Base-by-base conservation (phyloP, 2,797 vertebrate genomes). In the Acestrorhynchus altus region DNA sequence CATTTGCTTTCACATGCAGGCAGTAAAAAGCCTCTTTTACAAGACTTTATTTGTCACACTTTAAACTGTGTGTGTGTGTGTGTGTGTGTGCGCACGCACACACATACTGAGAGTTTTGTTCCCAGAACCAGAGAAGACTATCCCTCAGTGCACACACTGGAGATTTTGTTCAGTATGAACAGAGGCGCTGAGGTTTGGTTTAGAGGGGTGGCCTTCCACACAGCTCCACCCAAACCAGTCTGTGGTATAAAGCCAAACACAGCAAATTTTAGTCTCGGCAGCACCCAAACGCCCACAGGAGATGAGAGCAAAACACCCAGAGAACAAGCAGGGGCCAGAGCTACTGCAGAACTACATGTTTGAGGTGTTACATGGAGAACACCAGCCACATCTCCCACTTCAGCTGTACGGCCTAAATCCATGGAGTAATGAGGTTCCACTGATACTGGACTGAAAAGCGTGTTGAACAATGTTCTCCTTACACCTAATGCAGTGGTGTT, bases 171-270 rank as follows among this genome's bases (percentile, higher is more conserved):
- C 54, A n/a, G 40, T 12, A n/a, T 44, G 28, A 67, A 52, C 15
- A 68, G 76, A 61, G n/a, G 42, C 40, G 31, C 74, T 78, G 73
- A 77, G 74, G 79, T 71, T 70, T 82, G 77, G 70, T 74, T 80
- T 66, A 71, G 78, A 80, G 83, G 83, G 22, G 83, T 77, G 74
- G 72, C 54, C 68, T 77, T 70, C 24, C 54, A 20, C 6, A 26
- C 18, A n/a, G 64, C 83, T 78, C 85, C 83, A 71, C 83, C 83
- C 82, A 77, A 63, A 47, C 67, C 67, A 47, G 71, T 31, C 42
- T 46, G 71, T 12, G 35, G 71, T 85, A 85, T 83, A 87, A 87
- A 84, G 77, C 51, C 22, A 71, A 73, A 76, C 46, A 61, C 46
- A 40, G 86, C 68, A 77, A 68, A 80, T 67, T 80, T 80, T 84